Base-by-base conservation (phyloP, 2,797 vertebrate genomes). In the Chloroceryle inda region DNA sequence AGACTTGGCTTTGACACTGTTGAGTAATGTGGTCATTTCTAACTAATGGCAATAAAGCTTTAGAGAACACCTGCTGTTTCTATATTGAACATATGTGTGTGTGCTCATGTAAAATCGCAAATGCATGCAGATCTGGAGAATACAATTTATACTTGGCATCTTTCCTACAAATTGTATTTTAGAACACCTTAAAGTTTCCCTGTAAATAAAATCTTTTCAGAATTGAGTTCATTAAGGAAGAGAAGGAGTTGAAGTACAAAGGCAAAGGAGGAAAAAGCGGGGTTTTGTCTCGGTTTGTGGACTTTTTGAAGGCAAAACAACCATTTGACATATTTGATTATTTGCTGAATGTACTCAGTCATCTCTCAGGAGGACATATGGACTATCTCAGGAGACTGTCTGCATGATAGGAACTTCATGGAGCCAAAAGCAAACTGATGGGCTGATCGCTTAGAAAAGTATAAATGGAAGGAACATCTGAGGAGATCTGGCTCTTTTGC, bases 1-100 rank as follows among this genome's bases (percentile, higher is more conserved):
- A 90, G 74, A 61, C 85, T 95, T 92, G 89, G 80, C 93, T 92
- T 94, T 85, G 71, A 82, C 49, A 12, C 68, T 68, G n/a, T 90
- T 94, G 92, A 92, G 68, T 95, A 87, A 94, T 80, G 83, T 89
- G 93, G 94, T 95, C 89, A 95, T 95, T 95, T 93, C 89, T 94
- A 92, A 89, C 85, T 95, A 94, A 83, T 33, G 84, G 85, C 85
- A 95, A 52, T 95, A 92, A 93, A 95, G 95, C 85, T 94, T 93
- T 14, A 71, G 83, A 58, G 85, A 94, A 74, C 95, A 92, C 83
- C 88, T 95, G 94, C 92, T 95, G 82, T 67, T 94, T 88, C 85
- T 52, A 37, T 96, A 91, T 86, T 90, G 93, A 92, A 87, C 96
- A 80, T 95, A 82, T 85, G 94, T 90, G 88, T 94, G 96, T 19